These are phyloP conservation scores for Cercopithecus diana DNA, from an alignment of 2,797 vertebrate species.

Conservation along the genomic window DNA sequence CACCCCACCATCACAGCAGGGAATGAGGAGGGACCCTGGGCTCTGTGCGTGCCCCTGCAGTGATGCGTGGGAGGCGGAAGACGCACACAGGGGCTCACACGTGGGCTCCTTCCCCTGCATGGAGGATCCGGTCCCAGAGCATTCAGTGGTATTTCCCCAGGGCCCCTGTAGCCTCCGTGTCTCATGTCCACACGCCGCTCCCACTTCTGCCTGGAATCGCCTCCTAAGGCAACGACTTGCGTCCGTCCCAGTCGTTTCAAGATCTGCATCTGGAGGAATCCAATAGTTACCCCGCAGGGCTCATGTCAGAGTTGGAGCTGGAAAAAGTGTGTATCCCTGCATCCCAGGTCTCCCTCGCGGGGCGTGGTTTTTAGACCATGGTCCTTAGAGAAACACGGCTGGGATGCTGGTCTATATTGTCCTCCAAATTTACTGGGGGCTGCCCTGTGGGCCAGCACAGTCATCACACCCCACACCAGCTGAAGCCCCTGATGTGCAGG, in stretches of 20 bases:
- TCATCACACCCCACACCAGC: fast-evolving
- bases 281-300: too few relatives aligned
- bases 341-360: not conserved
- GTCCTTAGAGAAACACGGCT: not conserved
- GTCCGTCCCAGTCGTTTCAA: too few relatives aligned
- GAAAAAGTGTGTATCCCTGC: not conserved
- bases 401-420: fast-evolving
- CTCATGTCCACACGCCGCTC: fast-evolving
- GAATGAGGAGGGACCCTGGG: not conserved
- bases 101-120: too few relatives aligned
- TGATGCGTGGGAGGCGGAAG: fast-evolving
- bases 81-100: fast-evolving
- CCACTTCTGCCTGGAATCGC: fast-evolving
- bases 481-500: fast-evolving
- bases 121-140: not conserved
- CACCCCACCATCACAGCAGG: not conserved
- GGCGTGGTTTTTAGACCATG: not conserved
- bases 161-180: fast-evolving
- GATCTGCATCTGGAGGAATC: not conserved
- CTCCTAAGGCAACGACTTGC: not conserved
- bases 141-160: fast-evolving
- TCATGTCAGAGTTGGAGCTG: fast-evolving
- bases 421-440: fast-evolving
- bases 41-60: too few relatives aligned
- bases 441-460: not conserved